Evolutionary conservation across 2,797 vertebrate genomes (phyloP).

Genomic region (Rhodeus uyekii): DNA sequence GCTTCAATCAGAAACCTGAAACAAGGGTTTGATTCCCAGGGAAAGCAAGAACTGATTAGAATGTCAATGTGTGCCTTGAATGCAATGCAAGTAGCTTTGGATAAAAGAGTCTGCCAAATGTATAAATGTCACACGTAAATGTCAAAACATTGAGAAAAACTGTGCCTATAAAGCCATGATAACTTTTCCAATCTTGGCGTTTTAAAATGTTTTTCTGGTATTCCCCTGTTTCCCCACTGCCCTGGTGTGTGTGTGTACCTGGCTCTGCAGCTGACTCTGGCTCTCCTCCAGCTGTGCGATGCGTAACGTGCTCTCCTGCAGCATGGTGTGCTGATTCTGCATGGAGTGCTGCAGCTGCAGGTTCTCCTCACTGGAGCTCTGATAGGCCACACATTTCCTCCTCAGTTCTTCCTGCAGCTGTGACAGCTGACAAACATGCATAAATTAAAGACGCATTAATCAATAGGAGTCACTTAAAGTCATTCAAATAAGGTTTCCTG

Average conservation of each 20-base stretch:
- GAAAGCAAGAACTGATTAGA: too few species aligned
- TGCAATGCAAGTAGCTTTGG: too few species aligned
- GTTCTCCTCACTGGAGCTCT: conserved; percentile 82
- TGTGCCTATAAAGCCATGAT: too few species aligned
- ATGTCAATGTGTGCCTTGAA: too few species aligned
- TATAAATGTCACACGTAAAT: too few species aligned
- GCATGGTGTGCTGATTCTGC: conserved; percentile 89
- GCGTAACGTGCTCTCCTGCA: conserved; percentile 84
- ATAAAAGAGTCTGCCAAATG: too few species aligned
- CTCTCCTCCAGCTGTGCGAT: conserved; percentile 91
- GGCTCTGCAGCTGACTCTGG: conserved; percentile 85
- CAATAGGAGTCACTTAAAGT: background rate
- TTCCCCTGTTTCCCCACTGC: too few species aligned
- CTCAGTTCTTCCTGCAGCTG: conserved; percentile 86
- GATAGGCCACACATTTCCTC: conserved; percentile 73
- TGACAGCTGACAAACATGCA: conserved; percentile 72
- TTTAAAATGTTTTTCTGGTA: too few species aligned
- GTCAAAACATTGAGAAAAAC: too few species aligned
- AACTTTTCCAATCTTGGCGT: too few species aligned
- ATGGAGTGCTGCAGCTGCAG: conserved; percentile 84
- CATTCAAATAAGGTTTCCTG: background rate
- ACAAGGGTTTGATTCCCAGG: too few species aligned
- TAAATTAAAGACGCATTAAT: background rate
- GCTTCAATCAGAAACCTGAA: too few species aligned
- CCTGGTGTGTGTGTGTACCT: conserved; percentile 70